Conservation (phyloP, 2,113 vertebrate species). For the Naja naja region DNA sequence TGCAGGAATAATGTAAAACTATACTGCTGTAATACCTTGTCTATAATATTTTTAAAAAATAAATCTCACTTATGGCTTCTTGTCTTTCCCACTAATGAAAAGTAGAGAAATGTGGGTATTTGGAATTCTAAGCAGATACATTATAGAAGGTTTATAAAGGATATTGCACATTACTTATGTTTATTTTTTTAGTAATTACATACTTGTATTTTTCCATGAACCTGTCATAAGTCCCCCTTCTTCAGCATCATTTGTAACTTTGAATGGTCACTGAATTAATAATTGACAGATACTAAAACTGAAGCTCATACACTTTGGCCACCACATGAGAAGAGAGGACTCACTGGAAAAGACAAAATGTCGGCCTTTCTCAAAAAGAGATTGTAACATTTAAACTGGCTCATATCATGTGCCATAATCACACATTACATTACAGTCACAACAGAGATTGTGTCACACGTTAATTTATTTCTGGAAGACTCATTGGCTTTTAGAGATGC, state of each 20-base stretch:
- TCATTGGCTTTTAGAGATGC: not conserved
- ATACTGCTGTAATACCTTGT: constrained; percentile 19
- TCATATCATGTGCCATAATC: not conserved
- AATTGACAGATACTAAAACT: too few species aligned
- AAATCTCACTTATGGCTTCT: not conserved
- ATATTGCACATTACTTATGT: not conserved
- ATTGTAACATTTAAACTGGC: not conserved
- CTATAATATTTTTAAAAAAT: constrained; percentile 30
- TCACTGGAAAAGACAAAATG: not conserved
- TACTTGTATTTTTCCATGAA: not conserved
- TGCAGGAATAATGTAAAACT: constrained; percentile 11
- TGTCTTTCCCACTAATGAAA: not conserved
- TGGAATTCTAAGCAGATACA: not conserved
- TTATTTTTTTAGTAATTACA: not conserved
- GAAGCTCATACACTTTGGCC: too few species aligned
- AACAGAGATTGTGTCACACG: not conserved
- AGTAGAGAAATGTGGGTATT: not conserved
- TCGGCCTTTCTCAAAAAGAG: not conserved
- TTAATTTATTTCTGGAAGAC: not conserved
- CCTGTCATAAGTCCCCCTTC: too few species aligned
- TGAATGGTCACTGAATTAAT: too few species aligned
- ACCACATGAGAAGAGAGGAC: too few species aligned
- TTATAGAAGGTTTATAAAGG: not conserved
- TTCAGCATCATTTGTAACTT: too few species aligned
- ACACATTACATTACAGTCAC: not conserved